phyloP scores from a whole-genome alignment of 2,888 invertebrate species.

The Plebejus argus region DNA sequence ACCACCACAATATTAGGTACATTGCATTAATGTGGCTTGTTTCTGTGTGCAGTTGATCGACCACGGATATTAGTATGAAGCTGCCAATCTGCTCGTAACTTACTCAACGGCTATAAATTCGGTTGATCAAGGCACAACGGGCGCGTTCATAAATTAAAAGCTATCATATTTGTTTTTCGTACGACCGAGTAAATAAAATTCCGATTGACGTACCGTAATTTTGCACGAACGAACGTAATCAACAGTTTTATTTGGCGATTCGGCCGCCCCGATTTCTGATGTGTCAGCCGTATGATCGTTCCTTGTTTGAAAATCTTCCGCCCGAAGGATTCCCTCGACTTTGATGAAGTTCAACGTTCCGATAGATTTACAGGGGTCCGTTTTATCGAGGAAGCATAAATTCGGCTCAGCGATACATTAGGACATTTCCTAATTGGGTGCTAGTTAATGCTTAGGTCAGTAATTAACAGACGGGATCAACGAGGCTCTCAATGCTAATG shows the following conservation, averaged over 20 bases:
- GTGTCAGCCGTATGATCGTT: slow-evolving; percentile 56
- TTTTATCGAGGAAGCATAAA: slow-evolving; percentile 45
- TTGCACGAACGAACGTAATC: slow-evolving; percentile 66
- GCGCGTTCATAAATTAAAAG: slow-evolving; percentile 74
- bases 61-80: not conserved
- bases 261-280: slow-evolving; percentile 66
- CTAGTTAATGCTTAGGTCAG: slow-evolving; percentile 67
- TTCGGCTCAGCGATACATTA: slow-evolving; percentile 34
- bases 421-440: slow-evolving; percentile 48
- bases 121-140: slow-evolving; percentile 52
- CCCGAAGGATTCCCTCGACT: slow-evolving; percentile 56
- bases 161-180: slow-evolving; percentile 75
- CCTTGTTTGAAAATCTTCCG: slow-evolving; percentile 67
- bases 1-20: not conserved
- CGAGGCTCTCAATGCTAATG: slow-evolving; percentile 76
- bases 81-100: not conserved
- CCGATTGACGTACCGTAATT: slow-evolving; percentile 71
- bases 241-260: slow-evolving; percentile 73
- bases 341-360: slow-evolving; percentile 63
- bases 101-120: slow-evolving; percentile 47
- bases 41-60: not conserved
- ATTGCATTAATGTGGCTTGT: not conserved
- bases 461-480: slow-evolving; percentile 77
- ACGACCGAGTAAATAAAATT: slow-evolving; percentile 73
- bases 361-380: slow-evolving; percentile 44